A percentile compares a stretch with the other conserved stretches of the same genome.
phyloP scores from a whole-genome alignment of 2,888 invertebrate genomes.

The Podotricha telesiphe region DNA sequence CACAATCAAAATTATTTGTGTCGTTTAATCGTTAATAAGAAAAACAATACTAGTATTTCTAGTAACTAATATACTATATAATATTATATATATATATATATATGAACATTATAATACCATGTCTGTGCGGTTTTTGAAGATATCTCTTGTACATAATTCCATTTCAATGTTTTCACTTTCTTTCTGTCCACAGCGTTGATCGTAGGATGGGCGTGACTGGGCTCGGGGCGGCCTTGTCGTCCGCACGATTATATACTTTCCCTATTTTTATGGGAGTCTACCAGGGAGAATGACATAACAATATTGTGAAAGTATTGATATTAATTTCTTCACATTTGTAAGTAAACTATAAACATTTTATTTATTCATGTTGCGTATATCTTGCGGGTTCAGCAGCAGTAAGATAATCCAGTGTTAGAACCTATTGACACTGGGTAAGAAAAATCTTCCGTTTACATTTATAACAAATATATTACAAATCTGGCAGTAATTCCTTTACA shows the following conservation, averaged over 20 bases:
- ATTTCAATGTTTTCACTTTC: conserved; percentile 68
- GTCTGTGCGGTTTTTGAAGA: conserved; percentile 28
- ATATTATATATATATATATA: no score
- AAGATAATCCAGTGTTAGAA: no score
- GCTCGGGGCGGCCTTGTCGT: conserved; percentile 63
- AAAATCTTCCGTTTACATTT: no score
- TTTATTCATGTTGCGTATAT: no score
- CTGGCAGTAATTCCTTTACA: no score
- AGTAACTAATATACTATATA: no score
- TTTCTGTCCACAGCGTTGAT: conserved; percentile 56
- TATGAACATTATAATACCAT: conserved; percentile 15
- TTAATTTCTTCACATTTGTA: background rate
- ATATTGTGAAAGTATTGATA: conserved; percentile 48
- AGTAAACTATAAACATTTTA: no score
- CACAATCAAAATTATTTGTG: background rate
- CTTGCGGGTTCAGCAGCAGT: no score
- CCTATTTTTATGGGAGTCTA: conserved; percentile 80
- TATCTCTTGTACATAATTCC: conserved; percentile 26
- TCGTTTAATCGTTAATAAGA: no score
- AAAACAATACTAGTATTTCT: no score
- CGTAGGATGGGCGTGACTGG: conserved; percentile 74
- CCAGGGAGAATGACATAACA: conserved; percentile 67
- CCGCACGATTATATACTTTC: conserved; percentile 76
- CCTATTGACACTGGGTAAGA: no score
- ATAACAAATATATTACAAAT: no score